phyloP scores from a whole-genome alignment of 2,888 invertebrate species.

The Drosophila vallismaia region DNA sequence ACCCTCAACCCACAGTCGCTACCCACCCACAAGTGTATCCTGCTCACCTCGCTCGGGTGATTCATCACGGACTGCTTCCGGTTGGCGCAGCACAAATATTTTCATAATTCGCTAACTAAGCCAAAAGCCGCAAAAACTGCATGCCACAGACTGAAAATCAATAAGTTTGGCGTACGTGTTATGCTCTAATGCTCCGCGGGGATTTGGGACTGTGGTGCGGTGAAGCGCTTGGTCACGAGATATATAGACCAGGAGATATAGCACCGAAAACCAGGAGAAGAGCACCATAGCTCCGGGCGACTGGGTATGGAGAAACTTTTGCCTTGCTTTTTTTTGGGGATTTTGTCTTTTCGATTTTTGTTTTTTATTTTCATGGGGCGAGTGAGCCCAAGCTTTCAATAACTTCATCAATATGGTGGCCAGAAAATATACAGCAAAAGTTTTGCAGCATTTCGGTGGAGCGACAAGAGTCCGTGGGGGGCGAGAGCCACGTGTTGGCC shows the following conservation, averaged over 20 bases:
- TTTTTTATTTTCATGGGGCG: conserved; percentile 40
- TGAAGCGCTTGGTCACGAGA: conserved; percentile 10
- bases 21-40: not conserved
- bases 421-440: conserved; percentile 36
- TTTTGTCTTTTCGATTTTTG: conserved; percentile 13
- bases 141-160: conserved; percentile 65
- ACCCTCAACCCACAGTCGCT: not conserved
- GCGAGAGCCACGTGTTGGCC: conserved; percentile 53
- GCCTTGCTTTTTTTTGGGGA: not conserved
- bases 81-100: conserved; percentile 69
- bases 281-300: conserved; percentile 23
- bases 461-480: not conserved
- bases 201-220: not conserved
- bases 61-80: conserved; percentile 58
- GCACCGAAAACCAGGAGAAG: conserved; percentile 4
- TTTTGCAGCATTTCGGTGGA: conserved; percentile 36
- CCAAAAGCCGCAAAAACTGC: conserved; percentile 70
- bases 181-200: conserved; percentile 44
- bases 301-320: conserved; percentile 26
- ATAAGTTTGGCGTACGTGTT: conserved; percentile 78
- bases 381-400: conserved; percentile 64
- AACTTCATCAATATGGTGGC: conserved; percentile 70
- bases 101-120: conserved; percentile 77
- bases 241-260: conserved; percentile 15
- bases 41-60: conserved; percentile 39